Evolutionary conservation across 2,797 vertebrate genomes (phyloP).

Genomic region (Balearica regulorum): DNA sequence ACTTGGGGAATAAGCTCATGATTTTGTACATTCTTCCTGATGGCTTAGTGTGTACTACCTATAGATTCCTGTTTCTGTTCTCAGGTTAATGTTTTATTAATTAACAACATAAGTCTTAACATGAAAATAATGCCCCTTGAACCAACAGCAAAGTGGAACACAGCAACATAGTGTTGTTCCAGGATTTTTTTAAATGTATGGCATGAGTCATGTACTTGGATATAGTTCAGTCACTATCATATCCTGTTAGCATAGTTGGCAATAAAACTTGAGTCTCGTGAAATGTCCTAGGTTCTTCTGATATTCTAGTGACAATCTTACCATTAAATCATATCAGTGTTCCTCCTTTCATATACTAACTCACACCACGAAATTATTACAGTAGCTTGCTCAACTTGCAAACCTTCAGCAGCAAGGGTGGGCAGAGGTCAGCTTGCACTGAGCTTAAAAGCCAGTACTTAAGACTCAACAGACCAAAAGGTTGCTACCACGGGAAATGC

Average conservation of each 20-base stretch:
- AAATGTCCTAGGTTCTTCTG: not conserved
- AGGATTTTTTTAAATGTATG: not conserved
- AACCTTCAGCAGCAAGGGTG: not conserved
- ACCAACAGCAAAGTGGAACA: not conserved
- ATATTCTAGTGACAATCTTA: not conserved
- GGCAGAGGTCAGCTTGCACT: not conserved
- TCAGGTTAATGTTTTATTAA: slow-evolving; percentile 17
- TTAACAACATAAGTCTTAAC: not conserved
- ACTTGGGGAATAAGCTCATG: not conserved
- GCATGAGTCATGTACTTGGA: not conserved
- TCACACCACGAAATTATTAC: not conserved
- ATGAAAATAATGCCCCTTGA: not conserved
- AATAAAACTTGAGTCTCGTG: not conserved
- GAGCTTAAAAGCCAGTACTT: not conserved
- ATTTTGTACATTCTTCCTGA: not conserved
- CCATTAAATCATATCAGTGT: not conserved
- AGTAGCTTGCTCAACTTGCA: not conserved
- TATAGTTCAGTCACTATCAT: not conserved
- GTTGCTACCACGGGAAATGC: not conserved
- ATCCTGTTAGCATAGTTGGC: not conserved
- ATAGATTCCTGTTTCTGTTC: not conserved
- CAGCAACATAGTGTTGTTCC: not conserved
- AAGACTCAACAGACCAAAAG: not conserved
- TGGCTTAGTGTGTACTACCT: not conserved
- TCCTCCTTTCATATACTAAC: not conserved